These are phyloP conservation scores for Mythimna ferrago DNA, from an alignment of 2,888 invertebrate species.

Conservation along the genomic window DNA sequence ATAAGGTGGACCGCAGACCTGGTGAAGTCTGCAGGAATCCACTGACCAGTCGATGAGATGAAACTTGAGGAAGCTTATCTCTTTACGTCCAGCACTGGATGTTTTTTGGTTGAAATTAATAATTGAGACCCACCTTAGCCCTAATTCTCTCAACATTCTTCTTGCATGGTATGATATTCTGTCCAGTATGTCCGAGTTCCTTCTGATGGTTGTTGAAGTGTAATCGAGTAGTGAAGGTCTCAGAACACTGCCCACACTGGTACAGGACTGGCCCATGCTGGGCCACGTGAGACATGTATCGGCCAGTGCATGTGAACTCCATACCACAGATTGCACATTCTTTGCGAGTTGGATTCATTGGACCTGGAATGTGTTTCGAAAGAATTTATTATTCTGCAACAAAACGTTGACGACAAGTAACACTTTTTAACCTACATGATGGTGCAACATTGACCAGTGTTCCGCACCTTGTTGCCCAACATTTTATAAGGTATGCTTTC, in stretches of 20 bases:
- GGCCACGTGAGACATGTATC: slow-evolving; percentile 90
- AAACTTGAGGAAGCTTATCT: too few species aligned
- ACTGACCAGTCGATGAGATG: too few species aligned
- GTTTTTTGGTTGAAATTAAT: too few species aligned
- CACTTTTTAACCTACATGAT: too few species aligned
- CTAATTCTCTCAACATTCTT: slow-evolving; percentile 35
- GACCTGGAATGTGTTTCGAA: slow-evolving; percentile 69
- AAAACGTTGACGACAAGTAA: too few species aligned
- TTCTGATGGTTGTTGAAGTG: slow-evolving; percentile 91
- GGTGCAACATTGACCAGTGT: too few species aligned
- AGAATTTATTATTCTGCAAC: not conserved
- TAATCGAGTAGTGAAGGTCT: slow-evolving; percentile 86
- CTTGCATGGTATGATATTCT: slow-evolving; percentile 74
- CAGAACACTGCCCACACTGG: slow-evolving; percentile 90
- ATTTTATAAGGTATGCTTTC: too few species aligned
- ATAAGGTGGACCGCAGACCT: too few species aligned
- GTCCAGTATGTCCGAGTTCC: slow-evolving; percentile 89
- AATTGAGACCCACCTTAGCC: slow-evolving; percentile 30
- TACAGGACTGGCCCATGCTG: slow-evolving; percentile 92
- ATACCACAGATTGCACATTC: slow-evolving; percentile 87
- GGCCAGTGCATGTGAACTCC: slow-evolving; percentile 84
- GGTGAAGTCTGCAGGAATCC: too few species aligned
- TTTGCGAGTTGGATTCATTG: slow-evolving; percentile 78
- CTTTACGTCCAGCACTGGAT: too few species aligned
- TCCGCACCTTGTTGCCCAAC: too few species aligned